These are phyloP conservation scores for Columba guinea DNA, from an alignment of 2,797 vertebrate genomes.

Conservation along the genomic window DNA sequence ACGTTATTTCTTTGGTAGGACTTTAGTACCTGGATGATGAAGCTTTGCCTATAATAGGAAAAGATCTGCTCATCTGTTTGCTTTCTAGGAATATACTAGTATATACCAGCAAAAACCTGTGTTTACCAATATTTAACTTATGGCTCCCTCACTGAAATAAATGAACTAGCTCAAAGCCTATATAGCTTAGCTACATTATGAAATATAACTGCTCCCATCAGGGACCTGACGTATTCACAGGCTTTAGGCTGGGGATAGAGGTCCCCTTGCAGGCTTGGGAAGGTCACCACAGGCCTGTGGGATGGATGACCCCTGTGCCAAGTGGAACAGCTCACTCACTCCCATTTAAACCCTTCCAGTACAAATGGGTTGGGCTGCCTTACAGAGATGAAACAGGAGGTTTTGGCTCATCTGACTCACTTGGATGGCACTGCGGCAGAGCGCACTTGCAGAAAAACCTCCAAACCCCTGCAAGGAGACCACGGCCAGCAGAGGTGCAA, in stretches of 20 bases:
- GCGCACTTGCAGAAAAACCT: neutral
- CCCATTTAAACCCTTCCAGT: neutral
- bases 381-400: neutral
- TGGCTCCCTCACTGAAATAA: neutral
- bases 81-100: neutral
- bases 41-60: neutral
- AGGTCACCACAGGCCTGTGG: neutral
- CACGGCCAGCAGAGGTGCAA: accelerated
- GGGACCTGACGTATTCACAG: accelerated
- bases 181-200: neutral
- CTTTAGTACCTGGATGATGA: neutral
- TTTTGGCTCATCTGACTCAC: neutral
- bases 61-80: neutral
- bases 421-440: neutral
- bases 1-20: neutral
- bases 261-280: neutral
- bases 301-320: neutral
- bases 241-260: neutral
- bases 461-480: neutral
- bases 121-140: neutral
- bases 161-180: neutral
- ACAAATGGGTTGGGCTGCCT: neutral
- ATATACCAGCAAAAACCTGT: neutral
- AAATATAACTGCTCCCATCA: neutral
- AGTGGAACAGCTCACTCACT: accelerated